Evolutionary conservation across 2,113 vertebrate genomes (phyloP).

Genomic region (Sturnus vulgaris): DNA sequence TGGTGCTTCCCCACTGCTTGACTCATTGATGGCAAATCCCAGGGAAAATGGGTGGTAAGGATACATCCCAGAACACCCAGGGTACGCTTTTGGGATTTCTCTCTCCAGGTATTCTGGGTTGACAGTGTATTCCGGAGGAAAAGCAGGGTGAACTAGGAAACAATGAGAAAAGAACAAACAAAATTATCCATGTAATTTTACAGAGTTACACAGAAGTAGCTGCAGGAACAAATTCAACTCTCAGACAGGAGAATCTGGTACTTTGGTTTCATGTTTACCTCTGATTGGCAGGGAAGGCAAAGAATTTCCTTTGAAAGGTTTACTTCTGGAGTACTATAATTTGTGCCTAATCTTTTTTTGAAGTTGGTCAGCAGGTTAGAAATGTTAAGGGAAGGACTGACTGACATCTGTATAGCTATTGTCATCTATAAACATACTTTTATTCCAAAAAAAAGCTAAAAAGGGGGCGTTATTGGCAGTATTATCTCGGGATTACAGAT

Average conservation of each 20-base stretch:
- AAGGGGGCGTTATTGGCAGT: not conserved
- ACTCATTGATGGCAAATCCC: constrained; percentile 60
- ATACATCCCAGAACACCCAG: constrained; percentile 56
- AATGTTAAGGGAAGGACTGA: not conserved
- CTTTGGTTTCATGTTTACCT: not conserved
- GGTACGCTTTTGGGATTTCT: constrained; percentile 64
- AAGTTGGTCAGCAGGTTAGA: not conserved
- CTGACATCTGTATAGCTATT: not conserved
- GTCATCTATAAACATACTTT: not conserved
- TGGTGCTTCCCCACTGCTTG: constrained; percentile 42
- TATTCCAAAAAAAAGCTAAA: not conserved
- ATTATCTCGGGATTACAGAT: not conserved
- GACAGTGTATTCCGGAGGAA: constrained; percentile 31
- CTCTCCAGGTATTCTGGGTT: constrained; percentile 66
- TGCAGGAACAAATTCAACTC: not conserved
- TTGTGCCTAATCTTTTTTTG: not conserved
- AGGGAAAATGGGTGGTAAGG: constrained; percentile 61
- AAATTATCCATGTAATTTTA: not conserved
- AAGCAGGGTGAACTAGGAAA: constrained; percentile 31
- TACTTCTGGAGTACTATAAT: not conserved
- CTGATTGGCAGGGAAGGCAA: not conserved
- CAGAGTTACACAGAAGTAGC: not conserved
- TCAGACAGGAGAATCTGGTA: not conserved
- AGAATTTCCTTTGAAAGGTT: not conserved
- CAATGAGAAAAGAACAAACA: not conserved